Percentiles rank a stretch among this genome's conserved stretches.
Conservation (phyloP, 2,888 invertebrate genomes). For the Germaria angustata region DNA sequence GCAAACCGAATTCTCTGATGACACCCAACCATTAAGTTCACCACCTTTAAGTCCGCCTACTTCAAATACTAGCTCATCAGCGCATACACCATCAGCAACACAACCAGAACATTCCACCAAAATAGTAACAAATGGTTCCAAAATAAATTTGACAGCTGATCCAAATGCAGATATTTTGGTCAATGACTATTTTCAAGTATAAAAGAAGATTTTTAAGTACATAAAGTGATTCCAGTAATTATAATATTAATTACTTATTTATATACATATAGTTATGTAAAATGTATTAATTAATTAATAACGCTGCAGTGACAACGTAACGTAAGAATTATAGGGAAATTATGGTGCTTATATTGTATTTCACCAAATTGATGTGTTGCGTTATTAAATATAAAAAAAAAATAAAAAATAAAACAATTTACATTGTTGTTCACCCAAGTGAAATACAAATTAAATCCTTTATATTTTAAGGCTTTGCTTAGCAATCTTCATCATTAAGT, state of each 20-base stretch:
- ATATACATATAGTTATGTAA: conserved; percentile 25
- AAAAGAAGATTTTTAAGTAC: conserved; percentile 41
- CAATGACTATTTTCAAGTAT: conserved; percentile 80
- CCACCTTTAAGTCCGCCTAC: conserved; percentile 68
- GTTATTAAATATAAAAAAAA: too few relatives aligned
- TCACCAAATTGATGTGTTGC: too few relatives aligned
- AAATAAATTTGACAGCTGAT: conserved; percentile 61
- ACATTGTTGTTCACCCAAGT: too few relatives aligned
- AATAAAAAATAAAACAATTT: too few relatives aligned
- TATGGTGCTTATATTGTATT: neutral
- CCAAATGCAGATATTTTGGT: conserved; percentile 75
- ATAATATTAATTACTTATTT: conserved; percentile 31
- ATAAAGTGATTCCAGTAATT: conserved; percentile 53
- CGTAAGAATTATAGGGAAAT: conserved; percentile 49
- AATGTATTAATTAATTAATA: conserved; percentile 12
- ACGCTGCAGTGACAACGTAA: conserved; percentile 18
- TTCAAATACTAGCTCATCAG: conserved; percentile 63
- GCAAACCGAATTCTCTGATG: conserved; percentile 78
- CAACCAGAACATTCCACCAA: conserved; percentile 59
- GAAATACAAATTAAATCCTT: too few relatives aligned
- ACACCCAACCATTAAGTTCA: conserved; percentile 73
- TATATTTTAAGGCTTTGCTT: conserved; percentile 64
- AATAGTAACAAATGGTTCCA: conserved; percentile 62
- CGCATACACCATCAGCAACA: conserved; percentile 63
- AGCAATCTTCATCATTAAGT: conserved; percentile 57